These are phyloP conservation scores for Palythoa heliodiscus DNA, from an alignment of 92 coral and sea anemone genomes.

Conservation along the genomic window DNA sequence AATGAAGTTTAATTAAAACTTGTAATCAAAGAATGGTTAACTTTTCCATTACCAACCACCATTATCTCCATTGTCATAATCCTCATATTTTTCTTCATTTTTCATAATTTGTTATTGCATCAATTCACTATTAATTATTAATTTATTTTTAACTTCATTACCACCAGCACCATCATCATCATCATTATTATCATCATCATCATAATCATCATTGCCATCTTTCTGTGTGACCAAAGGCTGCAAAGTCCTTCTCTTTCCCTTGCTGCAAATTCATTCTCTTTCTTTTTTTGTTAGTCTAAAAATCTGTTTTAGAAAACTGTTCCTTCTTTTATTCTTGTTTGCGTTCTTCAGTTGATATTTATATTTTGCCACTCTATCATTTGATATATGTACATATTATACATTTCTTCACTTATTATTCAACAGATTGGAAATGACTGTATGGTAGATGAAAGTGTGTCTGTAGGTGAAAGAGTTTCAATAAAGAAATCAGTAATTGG, in stretches of 20 bases:
- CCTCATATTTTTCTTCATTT: too few species aligned
- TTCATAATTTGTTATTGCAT: too few species aligned
- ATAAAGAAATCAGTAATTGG: slow-evolving; percentile 95
- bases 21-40: background rate
- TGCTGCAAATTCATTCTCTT: background rate
- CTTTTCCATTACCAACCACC: background rate
- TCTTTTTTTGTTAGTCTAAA: background rate
- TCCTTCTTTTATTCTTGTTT: too few species aligned
- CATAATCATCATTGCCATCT: background rate
- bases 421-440: slow-evolving; percentile 91
- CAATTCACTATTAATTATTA: too few species aligned
- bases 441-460: slow-evolving; percentile 95
- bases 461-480: slow-evolving; percentile 93
- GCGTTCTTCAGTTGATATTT: too few species aligned
- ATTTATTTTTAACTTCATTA: too few species aligned
- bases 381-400: too few species aligned
- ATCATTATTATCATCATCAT: background rate
- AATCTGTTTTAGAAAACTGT: too few species aligned
- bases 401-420: background rate
- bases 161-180: too few species aligned
- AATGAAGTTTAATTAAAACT: too few species aligned
- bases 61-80: too few species aligned
- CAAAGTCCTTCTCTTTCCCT: background rate
- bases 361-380: too few species aligned
- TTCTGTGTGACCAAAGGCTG: background rate